Evolutionary conservation across 2,113 vertebrate genomes (phyloP), one percentile per base, ranked within the genome.

Genomic region (Clarias macrocephalus): DNA sequence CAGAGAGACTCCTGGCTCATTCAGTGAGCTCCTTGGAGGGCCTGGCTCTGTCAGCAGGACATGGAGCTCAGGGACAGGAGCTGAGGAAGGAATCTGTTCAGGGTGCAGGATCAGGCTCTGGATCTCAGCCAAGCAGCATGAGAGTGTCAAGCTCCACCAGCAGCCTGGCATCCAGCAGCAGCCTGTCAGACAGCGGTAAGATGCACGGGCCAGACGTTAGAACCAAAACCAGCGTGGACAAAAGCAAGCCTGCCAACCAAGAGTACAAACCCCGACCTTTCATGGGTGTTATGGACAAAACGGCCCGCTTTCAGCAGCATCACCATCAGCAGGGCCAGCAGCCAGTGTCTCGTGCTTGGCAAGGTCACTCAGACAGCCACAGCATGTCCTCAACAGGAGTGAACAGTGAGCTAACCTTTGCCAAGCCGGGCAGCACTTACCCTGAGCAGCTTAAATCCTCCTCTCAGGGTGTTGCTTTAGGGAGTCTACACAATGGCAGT

Each of bases 241-340:
- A 90, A 0, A 3, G 82, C 11, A 96, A 87, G 90, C 95, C 95
- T 76, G 91, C 83, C 28, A 76, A 94, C 54, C 96, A 92, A 90
- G 98, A 99, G 37, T 95, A 96, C 90, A 96, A 98, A 80, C 95
- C 96, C 23, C 95, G 98, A 83, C 97, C 90, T 0, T 99, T 99
- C 83, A 99, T 99, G 98, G 98, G 98, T 15, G 93, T 99, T 91
- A 99, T 92, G 88, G 98, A 99, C 91, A 99, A 99, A 94, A 98
- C 95, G 0, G 97, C 96, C 0, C 93, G 98, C 87, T 97, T 96
- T 86, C 95, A 96, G 56, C 96, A 90, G 73, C 90, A 88, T 33
- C 89, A 85, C 68, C 79, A 65, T n/a, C 83, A 91, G 88, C 92
- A 91, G 12, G 87, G 90, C 54, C 91, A 91, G 57, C 91, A 89